Base-by-base conservation (phyloP, 2,888 invertebrate species). In the Teinopalpus imperialis region DNA sequence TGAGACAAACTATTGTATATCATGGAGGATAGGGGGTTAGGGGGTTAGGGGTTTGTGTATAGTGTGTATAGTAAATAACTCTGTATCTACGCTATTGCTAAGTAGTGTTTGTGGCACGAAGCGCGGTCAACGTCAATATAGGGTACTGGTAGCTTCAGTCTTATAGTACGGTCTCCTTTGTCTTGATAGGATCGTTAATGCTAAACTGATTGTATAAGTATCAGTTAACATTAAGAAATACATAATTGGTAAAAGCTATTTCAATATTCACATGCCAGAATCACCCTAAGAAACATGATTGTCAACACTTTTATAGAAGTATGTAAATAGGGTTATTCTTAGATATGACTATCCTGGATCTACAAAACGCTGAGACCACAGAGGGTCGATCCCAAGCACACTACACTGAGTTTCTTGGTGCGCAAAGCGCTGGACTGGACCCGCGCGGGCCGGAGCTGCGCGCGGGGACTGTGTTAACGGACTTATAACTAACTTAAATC, bases 371-470 rank as follows among this genome's bases (percentile, higher is more conserved):
- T 32, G 50, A 43, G 34, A 26, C 12, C 39, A 41, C 32, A 30
- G 34, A 48, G 50, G 29, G 52, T 63, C 58, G 49, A 14, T 37
- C 24, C 53, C 53, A 34, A 52, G 57, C 43, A 51, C 50, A 82
- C 67, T 81, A 50, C 61, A 49, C 31, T 8, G 31, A 3, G 75
- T 56, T 81, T 87, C 87, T 85, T 87, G 86, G 86, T 72, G 81
- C 80, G 83, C 80, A 27, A 27, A 49, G 75, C 82, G 83, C 82
- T 48, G 34, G 45, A 51, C 63, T 57, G 68, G 69, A 57, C 49
- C 81, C 81, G 78, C 74, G 78, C 78, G 85, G 87, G 86, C 82
- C 14, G 7, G 0, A 1, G 81, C 86, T 56, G 81, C 87, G 79
- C 80, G 74, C 81, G 82, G 85, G 81, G 53, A 82, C 87, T 70